Evolutionary conservation across 1,140 invertebrate genomes (phyloP), one percentile per base, ranked within the genome.

Genomic region (Ceratina australensis): DNA sequence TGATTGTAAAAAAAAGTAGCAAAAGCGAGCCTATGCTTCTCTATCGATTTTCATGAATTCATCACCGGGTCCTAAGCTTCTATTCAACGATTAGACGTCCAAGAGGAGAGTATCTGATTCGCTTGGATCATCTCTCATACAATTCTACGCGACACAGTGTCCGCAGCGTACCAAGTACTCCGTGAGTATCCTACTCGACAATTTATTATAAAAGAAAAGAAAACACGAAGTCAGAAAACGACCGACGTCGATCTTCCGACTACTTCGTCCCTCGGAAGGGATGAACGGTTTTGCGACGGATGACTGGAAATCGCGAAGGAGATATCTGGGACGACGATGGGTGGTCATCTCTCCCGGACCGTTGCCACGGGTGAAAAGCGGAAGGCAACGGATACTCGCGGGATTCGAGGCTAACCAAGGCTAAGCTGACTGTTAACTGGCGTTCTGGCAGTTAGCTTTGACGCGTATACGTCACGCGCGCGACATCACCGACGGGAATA

Each of bases 381-480:
- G 28, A 61, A 60, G 33, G 24, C 13, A 60, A 57, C 20, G 33
- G 57, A 24, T 59, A 20, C 22, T 26, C 22, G 22, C 20, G 57
- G 22, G 15, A 59, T 56, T 33, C 54, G 28, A 71, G n/a, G 12
- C 33, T 3, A 60, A 24, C 22, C 57, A 22, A 26, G 59, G 0
- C 33, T 42, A 66, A 50, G 52, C 50, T 42, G 33, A 42, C 33
- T 42, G 33, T 42, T 68, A 81, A 86, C 80, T 80, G 81, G 77
- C 71, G 79, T 82, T 88, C 83, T 85, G 87, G 86, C 87, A 89
- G 86, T 86, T 81, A 85, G 87, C 74, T 82, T 85, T 75, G 52
- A 79, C 64, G 60, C 52, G 12, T 83, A 81, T 78, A 82, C 77
- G 77, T 79, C 79, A 65, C 69, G 65, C 74, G 24, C 72, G 63